phyloP scores from a whole-genome alignment of 2,113 vertebrate species.

The Daubentonia madagascariensis region DNA sequence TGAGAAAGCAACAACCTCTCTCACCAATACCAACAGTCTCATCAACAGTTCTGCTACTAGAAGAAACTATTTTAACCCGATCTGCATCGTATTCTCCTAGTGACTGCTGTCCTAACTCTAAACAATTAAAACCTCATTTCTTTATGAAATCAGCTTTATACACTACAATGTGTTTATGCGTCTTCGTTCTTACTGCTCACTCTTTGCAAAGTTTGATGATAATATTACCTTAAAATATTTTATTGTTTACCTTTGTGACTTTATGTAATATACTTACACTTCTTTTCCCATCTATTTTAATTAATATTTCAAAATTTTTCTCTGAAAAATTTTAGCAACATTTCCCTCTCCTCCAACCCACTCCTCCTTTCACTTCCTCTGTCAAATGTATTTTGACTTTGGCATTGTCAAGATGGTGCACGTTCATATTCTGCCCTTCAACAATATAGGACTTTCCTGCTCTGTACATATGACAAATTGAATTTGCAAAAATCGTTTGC shows the following conservation, averaged over 20 bases:
- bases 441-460: background rate
- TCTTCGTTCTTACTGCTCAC: background rate
- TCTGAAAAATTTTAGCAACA: background rate
- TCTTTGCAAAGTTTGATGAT: background rate
- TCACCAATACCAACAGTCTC: background rate
- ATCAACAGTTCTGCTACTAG: background rate
- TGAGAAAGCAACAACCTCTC: background rate
- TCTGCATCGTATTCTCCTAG: background rate
- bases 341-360: rapidly evolving
- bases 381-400: background rate
- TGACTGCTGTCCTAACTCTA: background rate
- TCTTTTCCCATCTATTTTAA: background rate
- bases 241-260: background rate
- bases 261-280: background rate
- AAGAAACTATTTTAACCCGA: background rate
- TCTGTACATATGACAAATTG: background rate
- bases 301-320: background rate
- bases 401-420: background rate
- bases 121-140: background rate
- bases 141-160: background rate
- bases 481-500: background rate
- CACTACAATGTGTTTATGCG: background rate
- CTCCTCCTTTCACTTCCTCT: background rate
- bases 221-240: background rate
- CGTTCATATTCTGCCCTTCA: background rate